These are phyloP conservation scores for Equus quagga DNA, from an alignment of 2,113 vertebrate genomes.

Conservation along the genomic window DNA sequence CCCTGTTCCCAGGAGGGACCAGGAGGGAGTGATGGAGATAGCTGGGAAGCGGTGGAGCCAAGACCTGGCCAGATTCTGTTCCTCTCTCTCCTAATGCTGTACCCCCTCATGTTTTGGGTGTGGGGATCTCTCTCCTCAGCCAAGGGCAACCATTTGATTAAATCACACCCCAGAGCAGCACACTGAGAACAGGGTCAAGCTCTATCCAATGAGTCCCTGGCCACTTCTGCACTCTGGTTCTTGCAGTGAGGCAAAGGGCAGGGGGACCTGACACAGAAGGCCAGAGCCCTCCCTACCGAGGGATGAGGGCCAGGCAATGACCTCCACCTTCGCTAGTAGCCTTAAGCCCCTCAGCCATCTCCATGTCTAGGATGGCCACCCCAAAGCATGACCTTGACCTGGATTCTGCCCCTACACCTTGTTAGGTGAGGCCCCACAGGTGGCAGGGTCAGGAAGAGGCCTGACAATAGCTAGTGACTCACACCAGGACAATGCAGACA, in stretches of 20 bases:
- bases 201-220: background rate
- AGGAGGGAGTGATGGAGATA: background rate
- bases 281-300: background rate
- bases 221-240: background rate
- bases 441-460: constrained; percentile 61
- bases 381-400: constrained; percentile 61
- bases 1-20: background rate
- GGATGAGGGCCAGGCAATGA: background rate
- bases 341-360: background rate
- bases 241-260: background rate
- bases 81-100: background rate
- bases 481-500: constrained; percentile 67
- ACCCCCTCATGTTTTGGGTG: background rate
- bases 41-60: background rate
- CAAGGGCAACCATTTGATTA: background rate
- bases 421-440: constrained; percentile 23
- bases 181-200: background rate
- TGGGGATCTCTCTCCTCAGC: constrained; percentile 8
- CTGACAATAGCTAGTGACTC: constrained; percentile 82
- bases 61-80: background rate
- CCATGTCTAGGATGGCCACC: constrained; percentile 89
- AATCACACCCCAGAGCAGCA: background rate
- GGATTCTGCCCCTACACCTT: constrained; percentile 47
- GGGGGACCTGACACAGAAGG: background rate
- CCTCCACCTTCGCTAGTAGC: background rate